Base-by-base conservation (phyloP, 2,797 vertebrate species). In the Phyllotis vaccarum region DNA sequence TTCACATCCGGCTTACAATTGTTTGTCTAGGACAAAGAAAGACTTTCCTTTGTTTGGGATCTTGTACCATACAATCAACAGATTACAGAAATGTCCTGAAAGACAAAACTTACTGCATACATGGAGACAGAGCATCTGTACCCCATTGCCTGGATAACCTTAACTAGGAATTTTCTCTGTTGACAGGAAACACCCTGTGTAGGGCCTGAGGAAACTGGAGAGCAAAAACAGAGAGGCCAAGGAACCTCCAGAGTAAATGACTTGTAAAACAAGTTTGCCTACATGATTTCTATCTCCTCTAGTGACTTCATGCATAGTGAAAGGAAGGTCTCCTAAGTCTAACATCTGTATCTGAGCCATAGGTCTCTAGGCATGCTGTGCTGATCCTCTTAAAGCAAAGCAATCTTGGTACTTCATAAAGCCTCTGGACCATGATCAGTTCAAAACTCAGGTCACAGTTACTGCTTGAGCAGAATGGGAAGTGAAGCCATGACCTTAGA, bases 311-410 rank as follows among this genome's bases (percentile, higher is more conserved):
- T 34, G 64, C 37, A 13, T 43, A n/a, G 27, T 1, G 4, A 83
- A 52, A 62, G 9, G 1, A 21, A 62, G 2, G 27, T 56, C 31
- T 10, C 34, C 34, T 31, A 22, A 46, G 46, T 34, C 81, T 49
- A 22, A 34, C 19, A 34, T 46, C 81, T 66, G 9, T 85, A 46
- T 49, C 34, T 80, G 34, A 66, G 31, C 31, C 0, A 17, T 29
- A 17, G 76, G 22, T 85, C 22, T 34, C 49, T 31, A 37, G 5
- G 29, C 34, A 70, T 0, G 9, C 29, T 34, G 2, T 7, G 0
- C 40, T 56, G 81, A 34, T 6, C 64, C 22, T 31, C 46, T 86
- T 82, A 86, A 79, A 95, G n/a, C 40, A 78, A 76, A 76, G 43
- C 3, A 43, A 19, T 56, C n/a, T 31, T 68, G 78, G 31, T 49